Conservation (phyloP, 2,113 vertebrate genomes). For the Tympanuchus pallidicinctus region DNA sequence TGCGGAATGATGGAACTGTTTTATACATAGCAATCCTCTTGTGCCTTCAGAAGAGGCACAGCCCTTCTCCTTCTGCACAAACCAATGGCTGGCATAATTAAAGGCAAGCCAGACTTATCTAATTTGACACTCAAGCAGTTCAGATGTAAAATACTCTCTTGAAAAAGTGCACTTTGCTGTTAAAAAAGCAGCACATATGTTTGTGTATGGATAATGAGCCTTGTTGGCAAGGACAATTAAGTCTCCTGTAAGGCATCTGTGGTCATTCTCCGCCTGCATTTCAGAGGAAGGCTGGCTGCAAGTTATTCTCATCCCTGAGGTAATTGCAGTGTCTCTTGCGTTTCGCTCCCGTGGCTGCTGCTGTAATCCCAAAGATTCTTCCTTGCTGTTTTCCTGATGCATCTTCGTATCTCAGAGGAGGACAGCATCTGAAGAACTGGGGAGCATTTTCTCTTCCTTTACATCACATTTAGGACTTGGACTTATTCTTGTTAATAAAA, state of each 20-base stretch:
- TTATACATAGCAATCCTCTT: background rate
- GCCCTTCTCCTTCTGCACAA: background rate
- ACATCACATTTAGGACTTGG: background rate
- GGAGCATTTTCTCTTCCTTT: background rate
- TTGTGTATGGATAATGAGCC: conserved; percentile 67
- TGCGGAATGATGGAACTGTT: background rate
- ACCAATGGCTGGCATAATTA: conserved; percentile 30
- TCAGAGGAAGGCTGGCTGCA: background rate
- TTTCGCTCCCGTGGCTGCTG: background rate
- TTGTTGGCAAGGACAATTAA: conserved; percentile 64
- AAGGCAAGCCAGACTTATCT: conserved; percentile 36
- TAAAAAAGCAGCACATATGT: conserved; percentile 60
- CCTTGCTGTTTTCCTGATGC: background rate
- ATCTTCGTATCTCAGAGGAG: background rate
- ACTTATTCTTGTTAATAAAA: background rate
- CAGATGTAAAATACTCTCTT: conserved; percentile 37
- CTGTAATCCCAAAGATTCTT: background rate
- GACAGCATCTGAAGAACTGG: background rate
- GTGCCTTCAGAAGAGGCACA: background rate
- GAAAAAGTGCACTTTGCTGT: conserved; percentile 32
- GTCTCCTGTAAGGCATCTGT: conserved; percentile 49
- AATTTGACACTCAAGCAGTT: conserved; percentile 55
- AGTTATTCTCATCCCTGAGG: background rate
- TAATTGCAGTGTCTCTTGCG: background rate
- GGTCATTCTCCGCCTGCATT: conserved; percentile 28